A percentile compares a stretch with the other conserved stretches of the same genome.
Evolutionary conservation across 2,888 invertebrate genomes (phyloP).

Genomic region (Adela reaumurella): DNA sequence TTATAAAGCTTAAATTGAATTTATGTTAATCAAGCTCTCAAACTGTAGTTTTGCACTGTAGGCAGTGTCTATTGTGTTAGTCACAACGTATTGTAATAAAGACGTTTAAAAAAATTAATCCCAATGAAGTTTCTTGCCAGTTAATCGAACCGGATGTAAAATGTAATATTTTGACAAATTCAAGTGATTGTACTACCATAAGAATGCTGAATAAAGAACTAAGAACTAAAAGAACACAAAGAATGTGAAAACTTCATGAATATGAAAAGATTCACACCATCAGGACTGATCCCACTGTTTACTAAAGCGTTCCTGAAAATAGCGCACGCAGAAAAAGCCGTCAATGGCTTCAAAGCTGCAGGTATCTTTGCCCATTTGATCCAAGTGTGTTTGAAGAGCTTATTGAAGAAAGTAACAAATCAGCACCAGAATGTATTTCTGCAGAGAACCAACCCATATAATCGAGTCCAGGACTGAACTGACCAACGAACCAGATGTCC

Average conservation of each 20-base stretch:
- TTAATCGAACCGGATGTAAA: too few species aligned
- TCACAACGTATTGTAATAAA: too few species aligned
- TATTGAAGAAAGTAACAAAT: not conserved
- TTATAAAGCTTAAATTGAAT: too few species aligned
- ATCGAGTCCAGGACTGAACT: not conserved
- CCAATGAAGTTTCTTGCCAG: too few species aligned
- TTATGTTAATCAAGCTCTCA: too few species aligned
- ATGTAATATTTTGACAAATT: too few species aligned
- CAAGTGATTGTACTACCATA: too few species aligned
- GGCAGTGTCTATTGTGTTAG: too few species aligned
- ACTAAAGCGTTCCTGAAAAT: not conserved
- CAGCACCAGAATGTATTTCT: constrained; percentile 1
- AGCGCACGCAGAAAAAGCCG: not conserved
- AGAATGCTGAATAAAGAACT: too few species aligned
- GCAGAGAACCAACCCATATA: not conserved
- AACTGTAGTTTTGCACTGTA: too few species aligned
- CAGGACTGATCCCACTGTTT: not conserved
- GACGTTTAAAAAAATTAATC: too few species aligned
- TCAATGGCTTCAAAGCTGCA: not conserved
- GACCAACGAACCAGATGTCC: constrained; percentile 1
- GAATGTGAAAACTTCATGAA: constrained; percentile 1
- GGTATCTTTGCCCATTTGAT: not conserved
- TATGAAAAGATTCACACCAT: constrained; percentile 1
- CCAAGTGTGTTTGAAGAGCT: not conserved
- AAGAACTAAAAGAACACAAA: too few species aligned